Conservation (phyloP, 2,113 vertebrate species). For the Oceanites oceanicus region DNA sequence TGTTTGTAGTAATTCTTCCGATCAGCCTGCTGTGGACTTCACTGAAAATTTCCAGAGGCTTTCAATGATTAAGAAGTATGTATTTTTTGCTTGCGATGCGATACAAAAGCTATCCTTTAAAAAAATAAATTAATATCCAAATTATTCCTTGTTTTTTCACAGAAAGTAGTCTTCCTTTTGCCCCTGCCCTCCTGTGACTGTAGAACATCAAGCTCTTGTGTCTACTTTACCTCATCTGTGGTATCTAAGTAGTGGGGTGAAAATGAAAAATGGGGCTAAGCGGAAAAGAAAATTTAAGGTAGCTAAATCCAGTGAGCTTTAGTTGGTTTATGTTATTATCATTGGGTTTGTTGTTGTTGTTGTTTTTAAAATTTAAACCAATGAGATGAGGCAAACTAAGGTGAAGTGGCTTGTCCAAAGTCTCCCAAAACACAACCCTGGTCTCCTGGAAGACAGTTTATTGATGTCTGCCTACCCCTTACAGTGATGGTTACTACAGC, state of each 20-base stretch:
- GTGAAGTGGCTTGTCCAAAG: not conserved
- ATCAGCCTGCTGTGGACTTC: not conserved
- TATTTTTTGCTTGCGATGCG: not conserved
- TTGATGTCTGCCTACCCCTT: not conserved
- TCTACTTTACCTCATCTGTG: not conserved
- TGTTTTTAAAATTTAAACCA: not conserved
- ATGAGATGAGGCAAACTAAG: not conserved
- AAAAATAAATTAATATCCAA: not conserved
- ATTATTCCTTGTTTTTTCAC: not conserved
- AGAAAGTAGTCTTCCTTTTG: not conserved
- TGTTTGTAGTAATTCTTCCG: not conserved
- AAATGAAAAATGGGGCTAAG: not conserved
- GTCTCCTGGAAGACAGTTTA: not conserved
- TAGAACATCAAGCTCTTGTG: not conserved
- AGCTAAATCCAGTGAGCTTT: not conserved
- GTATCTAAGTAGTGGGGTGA: not conserved
- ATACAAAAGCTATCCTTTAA: not conserved
- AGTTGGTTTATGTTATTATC: not conserved
- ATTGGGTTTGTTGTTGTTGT: not conserved
- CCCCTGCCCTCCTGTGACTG: not conserved
- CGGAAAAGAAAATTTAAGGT: not conserved
- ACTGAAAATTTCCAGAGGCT: not conserved
- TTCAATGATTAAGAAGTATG: not conserved
- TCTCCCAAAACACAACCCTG: not conserved
- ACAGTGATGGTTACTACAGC: not conserved